phyloP scores from a whole-genome alignment of 2,113 vertebrate species.

The Misgurnus mizolepis region DNA sequence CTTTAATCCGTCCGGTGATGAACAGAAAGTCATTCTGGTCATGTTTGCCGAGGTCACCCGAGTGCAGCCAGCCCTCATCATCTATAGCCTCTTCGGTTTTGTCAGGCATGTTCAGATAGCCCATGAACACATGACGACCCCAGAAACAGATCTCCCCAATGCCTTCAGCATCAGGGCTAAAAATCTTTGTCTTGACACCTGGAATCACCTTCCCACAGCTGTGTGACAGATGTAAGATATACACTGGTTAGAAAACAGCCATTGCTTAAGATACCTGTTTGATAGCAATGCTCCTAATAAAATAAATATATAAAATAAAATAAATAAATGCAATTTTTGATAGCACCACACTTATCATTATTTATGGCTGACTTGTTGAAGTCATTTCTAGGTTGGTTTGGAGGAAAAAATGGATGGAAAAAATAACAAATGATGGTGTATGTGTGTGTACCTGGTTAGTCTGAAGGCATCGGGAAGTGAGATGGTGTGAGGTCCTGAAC shows the following conservation, averaged over 20 bases:
- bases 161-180: conserved; percentile 73
- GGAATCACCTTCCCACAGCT: conserved; percentile 86
- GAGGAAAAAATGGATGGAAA: not conserved
- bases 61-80: conserved; percentile 88
- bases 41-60: conserved; percentile 84
- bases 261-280: not conserved
- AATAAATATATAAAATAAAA: too few species aligned
- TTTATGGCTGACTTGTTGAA: not conserved
- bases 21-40: conserved; percentile 84
- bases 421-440: not conserved
- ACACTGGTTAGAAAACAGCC: not conserved
- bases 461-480: conserved; percentile 67
- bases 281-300: too few species aligned
- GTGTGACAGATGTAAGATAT: conserved; percentile 2
- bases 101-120: conserved; percentile 84
- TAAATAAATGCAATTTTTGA: not conserved
- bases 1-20: conserved; percentile 93
- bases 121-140: conserved; percentile 94
- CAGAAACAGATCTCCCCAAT: conserved; percentile 88
- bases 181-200: conserved; percentile 81
- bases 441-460: conserved; percentile 77
- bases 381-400: too few species aligned
- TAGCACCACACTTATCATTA: not conserved
- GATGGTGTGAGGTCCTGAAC: conserved; percentile 83
- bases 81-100: conserved; percentile 83